Conservation (phyloP, 1,140 invertebrate species). For the Lysiphlebus fabarum region DNA sequence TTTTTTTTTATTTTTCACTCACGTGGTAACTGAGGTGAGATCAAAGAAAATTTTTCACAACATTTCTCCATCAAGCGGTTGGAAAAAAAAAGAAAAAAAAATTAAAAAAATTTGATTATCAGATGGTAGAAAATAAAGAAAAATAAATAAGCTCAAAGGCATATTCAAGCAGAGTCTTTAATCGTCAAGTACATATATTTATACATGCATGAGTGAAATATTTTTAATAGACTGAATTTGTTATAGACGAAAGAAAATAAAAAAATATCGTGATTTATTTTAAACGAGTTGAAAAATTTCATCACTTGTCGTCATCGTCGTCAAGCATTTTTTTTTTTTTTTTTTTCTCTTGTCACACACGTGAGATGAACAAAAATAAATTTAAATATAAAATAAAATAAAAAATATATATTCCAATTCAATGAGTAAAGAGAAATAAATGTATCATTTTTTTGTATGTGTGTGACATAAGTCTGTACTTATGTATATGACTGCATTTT, state of each 20-base stretch:
- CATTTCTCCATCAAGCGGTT: neutral
- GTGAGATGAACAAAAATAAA: no score
- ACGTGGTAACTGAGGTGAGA: conserved; percentile 10
- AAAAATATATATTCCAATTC: neutral
- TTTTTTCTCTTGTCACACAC: no score
- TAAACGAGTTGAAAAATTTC: no score
- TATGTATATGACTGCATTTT: no score
- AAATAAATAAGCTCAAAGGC: neutral
- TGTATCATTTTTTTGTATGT: neutral
- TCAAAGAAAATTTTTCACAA: conserved; percentile 17
- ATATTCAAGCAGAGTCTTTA: conserved; percentile 17
- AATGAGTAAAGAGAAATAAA: conserved; percentile 14
- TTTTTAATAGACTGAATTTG: neutral
- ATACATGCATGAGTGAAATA: conserved; percentile 1
- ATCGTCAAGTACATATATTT: conserved; percentile 13
- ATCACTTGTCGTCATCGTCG: no score
- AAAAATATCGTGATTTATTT: conserved; percentile 13
- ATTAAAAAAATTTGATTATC: neutral
- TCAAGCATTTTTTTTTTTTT: no score
- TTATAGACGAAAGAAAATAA: no score
- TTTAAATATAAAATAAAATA: no score
- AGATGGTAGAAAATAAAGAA: no score
- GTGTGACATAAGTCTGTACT: neutral
- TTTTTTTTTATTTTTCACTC: neutral
- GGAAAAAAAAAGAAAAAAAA: conserved; percentile 2